Evolutionary conservation across 2,797 vertebrate genomes (phyloP).

Genomic region (Falco rusticolus): DNA sequence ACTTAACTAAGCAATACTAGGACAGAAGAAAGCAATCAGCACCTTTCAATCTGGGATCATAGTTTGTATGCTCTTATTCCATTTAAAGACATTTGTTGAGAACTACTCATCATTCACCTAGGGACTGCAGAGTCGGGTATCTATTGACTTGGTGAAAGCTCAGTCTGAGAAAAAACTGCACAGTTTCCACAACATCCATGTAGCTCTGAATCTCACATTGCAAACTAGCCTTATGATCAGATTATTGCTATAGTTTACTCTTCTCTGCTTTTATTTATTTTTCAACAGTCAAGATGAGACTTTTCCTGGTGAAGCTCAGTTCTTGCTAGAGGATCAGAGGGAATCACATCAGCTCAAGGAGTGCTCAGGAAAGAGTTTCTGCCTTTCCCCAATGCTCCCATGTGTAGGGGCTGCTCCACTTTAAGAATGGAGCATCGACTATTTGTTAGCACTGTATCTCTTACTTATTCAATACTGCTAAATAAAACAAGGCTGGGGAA

Average conservation of each 20-base stretch:
- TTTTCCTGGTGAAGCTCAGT: not conserved
- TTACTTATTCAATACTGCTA: not conserved
- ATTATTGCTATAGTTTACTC: not conserved
- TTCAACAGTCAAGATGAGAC: not conserved
- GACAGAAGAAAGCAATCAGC: not conserved
- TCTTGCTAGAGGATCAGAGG: not conserved
- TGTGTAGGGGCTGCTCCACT: not conserved
- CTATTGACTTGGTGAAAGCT: not conserved
- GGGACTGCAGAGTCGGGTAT: not conserved
- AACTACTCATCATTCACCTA: not conserved
- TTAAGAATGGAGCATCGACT: not conserved
- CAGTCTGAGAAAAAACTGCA: not conserved
- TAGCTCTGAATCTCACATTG: not conserved
- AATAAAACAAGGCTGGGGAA: not conserved
- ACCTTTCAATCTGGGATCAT: not conserved
- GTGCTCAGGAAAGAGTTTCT: not conserved
- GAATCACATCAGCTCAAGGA: not conserved
- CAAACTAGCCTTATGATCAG: not conserved
- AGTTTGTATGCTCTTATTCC: not conserved
- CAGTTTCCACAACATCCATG: not conserved
- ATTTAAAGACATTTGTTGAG: not conserved
- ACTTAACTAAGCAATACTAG: not conserved
- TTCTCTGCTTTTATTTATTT: not conserved
- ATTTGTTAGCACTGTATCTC: not conserved
- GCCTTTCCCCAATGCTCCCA: not conserved